phyloP scores from a whole-genome alignment of 1,140 invertebrate species.

The Paralvinella palmiformis region DNA sequence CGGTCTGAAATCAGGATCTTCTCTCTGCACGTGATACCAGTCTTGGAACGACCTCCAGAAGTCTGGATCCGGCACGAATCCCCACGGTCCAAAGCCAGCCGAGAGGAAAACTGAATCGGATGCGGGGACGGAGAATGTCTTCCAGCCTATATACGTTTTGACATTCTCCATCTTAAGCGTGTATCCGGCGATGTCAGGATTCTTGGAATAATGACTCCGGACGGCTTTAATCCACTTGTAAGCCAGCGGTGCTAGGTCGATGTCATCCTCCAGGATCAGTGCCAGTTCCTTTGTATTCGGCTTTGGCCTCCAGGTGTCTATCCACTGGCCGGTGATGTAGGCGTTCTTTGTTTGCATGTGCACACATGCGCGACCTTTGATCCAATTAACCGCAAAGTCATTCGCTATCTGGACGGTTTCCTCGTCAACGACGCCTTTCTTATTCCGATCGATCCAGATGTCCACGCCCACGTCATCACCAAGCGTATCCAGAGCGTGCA shows the following conservation, averaged over 20 bases:
- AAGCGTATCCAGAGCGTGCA: no score
- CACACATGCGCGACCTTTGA: constrained; percentile 24
- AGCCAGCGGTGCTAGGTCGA: constrained; percentile 32
- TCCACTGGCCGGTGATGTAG: constrained; percentile 37
- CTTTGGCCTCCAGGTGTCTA: constrained; percentile 31
- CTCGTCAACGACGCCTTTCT: no score
- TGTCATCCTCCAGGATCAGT: constrained; percentile 38
- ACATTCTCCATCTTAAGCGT: constrained; percentile 13
- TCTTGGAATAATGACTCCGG: no score
- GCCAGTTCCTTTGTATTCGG: constrained; percentile 31
- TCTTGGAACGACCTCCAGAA: constrained; percentile 16
- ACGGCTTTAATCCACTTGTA: constrained; percentile 33
- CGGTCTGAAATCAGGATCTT: no score
- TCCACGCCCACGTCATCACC: no score
- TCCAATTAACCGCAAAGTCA: neutral
- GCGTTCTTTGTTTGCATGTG: constrained; percentile 29
- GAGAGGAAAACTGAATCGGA: constrained; percentile 15
- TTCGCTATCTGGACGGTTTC: no score
- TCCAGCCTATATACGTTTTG: neutral
- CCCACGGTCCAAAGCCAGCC: constrained; percentile 12
- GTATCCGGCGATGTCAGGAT: constrained; percentile 1
- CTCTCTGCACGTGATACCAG: constrained; percentile 18
- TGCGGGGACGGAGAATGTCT: neutral
- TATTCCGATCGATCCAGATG: no score
- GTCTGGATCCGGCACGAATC: constrained; percentile 13